Percentiles rank a stretch among this genome's conserved stretches.
phyloP scores from a whole-genome alignment of 2,888 invertebrate species.

The Metallyticus violacea region DNA sequence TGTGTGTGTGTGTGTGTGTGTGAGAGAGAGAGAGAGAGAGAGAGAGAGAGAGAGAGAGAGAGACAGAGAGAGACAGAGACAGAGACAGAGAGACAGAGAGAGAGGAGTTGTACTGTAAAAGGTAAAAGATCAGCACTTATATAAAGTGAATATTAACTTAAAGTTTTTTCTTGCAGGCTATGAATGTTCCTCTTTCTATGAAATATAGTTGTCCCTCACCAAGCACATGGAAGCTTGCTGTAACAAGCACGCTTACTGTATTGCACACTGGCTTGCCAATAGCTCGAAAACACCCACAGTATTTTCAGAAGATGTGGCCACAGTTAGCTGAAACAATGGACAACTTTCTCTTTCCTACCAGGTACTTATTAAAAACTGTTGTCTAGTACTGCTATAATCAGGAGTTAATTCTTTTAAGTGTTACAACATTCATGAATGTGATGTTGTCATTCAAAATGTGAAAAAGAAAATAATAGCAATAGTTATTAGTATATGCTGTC shows the following conservation, averaged over 20 bases:
- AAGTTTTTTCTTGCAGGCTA: conserved; percentile 51
- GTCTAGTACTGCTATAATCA: neutral
- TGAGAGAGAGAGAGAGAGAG: no score
- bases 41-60: no score
- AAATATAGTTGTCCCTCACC: conserved; percentile 79
- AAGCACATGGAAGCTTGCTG: conserved; percentile 79
- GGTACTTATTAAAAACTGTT: conserved; percentile 48
- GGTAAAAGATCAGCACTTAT: no score
- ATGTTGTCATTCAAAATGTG: no score
- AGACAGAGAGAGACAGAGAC: no score
- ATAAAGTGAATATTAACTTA: neutral
- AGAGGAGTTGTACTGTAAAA: no score
- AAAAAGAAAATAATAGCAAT: no score
- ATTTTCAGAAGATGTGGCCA: conserved; percentile 79
- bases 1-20: no score
- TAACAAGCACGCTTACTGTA: conserved; percentile 71
- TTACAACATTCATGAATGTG: no score
- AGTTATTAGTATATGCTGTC: no score
- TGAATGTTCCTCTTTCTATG: conserved; percentile 70
- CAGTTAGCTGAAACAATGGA: conserved; percentile 82
- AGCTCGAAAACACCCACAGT: conserved; percentile 71
- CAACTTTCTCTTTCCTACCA: conserved; percentile 85
- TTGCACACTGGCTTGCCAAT: conserved; percentile 83
- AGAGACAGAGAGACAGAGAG: no score
- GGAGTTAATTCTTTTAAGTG: no score